Evolutionary conservation across 2,113 vertebrate species (phyloP).

Genomic region (Phyllostomus hastatus): DNA sequence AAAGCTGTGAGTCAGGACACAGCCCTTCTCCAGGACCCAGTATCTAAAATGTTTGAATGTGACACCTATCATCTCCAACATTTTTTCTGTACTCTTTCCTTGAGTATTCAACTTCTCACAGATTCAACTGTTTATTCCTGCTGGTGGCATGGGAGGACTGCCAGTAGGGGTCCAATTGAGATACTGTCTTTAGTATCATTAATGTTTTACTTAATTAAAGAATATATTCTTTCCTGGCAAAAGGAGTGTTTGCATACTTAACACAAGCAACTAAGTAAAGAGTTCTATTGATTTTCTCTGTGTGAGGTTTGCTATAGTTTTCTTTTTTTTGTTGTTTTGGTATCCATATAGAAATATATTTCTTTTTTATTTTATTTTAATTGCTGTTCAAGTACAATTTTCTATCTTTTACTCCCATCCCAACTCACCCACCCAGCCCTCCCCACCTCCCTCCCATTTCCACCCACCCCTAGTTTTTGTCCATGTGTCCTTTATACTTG

Average conservation of each 20-base stretch:
- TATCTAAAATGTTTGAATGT: not conserved
- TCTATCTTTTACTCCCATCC: too few species aligned
- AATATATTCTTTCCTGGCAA: not conserved
- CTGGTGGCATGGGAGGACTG: not conserved
- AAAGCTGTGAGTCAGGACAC: not conserved
- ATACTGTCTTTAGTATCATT: not conserved
- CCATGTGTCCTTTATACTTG: too few species aligned
- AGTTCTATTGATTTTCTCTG: not conserved
- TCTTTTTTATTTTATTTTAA: too few species aligned
- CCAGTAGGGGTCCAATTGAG: not conserved
- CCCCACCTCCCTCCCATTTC: too few species aligned
- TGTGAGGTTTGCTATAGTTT: not conserved
- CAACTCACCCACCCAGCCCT: too few species aligned
- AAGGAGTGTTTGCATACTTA: not conserved
- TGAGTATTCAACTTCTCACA: not conserved
- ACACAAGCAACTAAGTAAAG: not conserved
- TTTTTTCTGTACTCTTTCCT: not conserved
- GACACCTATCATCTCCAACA: not conserved
- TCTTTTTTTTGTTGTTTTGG: not conserved
- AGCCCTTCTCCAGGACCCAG: not conserved
- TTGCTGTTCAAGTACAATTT: too few species aligned
- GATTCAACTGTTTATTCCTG: not conserved
- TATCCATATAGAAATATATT: too few species aligned
- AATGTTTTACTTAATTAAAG: not conserved
- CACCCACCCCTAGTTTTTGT: too few species aligned